Evolutionary conservation across 2,113 vertebrate species (phyloP).

Genomic region (Antechinus stuartii): DNA sequence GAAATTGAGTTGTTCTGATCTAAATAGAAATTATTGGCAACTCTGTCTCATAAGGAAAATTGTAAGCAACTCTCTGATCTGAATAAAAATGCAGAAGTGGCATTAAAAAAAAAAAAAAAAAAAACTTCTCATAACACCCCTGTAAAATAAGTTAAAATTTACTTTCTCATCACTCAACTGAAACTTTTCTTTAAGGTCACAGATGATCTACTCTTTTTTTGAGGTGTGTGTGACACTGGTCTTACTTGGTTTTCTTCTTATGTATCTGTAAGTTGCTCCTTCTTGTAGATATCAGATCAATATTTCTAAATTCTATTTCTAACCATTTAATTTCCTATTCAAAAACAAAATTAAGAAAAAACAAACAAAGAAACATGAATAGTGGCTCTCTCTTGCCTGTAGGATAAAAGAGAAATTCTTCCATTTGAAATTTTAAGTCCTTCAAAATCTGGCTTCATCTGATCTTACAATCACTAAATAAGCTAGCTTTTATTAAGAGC

Average conservation of each 20-base stretch:
- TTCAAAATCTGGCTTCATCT: background rate
- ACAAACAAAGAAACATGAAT: background rate
- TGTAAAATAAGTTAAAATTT: background rate
- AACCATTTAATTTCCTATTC: background rate
- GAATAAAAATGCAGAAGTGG: conserved; percentile 17
- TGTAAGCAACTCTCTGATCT: conserved; percentile 17
- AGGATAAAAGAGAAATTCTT: background rate
- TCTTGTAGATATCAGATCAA: background rate
- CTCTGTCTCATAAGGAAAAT: conserved; percentile 19
- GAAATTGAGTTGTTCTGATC: background rate
- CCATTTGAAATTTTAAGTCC: background rate
- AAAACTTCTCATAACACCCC: background rate
- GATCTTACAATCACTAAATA: background rate
- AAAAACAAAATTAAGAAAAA: background rate
- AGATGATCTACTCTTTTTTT: background rate
- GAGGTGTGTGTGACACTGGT: background rate
- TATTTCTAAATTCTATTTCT: background rate
- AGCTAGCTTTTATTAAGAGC: background rate
- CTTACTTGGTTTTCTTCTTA: background rate
- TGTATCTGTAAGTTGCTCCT: background rate
- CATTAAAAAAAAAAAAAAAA: background rate
- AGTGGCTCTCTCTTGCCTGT: background rate
- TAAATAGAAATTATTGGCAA: conserved; percentile 20
- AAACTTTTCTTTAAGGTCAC: background rate
- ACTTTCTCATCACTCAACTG: background rate